Base-by-base conservation (phyloP, 2,888 invertebrate genomes). In the Cactoblastis cactorum region DNA sequence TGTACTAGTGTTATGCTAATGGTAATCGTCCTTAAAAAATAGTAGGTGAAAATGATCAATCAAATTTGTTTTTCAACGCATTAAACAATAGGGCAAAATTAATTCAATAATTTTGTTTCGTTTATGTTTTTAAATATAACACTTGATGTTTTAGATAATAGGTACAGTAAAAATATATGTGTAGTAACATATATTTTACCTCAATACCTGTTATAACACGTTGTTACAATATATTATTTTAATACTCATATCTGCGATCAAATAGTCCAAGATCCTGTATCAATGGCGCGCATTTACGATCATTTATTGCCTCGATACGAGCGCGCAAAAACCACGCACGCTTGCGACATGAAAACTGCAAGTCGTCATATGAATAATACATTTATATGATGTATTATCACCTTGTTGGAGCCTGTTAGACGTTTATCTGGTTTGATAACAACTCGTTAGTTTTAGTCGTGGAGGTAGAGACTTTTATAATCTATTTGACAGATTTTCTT, bases 281-380 rank as follows among this genome's bases (percentile, higher is more conserved):
- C 63, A 59, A 69, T 70, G 63, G 62, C 60, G 62, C 58, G 62
- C 59, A 69, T 72, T 75, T 74, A 76, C 70, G 70, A 75, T 72
- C 69, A 67, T 71, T 76, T 75, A 74, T 71, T 71, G 66, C 66
- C 56, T 53, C 53, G 68, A 67, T 71, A 69, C 71, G 74, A 77
- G 53, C 59, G 49, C 72, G 74, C 82, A 83, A 80, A 81, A 81
- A 77, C 56, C 56, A 51, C 53, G 53, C 58, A 53, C 59, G 59
- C 66, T 83, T 83, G 69, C 83, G 69, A 83, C 82, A 83, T 80
- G 76, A 71, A 80, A 79, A 77, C 75, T 73, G 68, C 74, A 70
- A 74, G 77, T 80, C 74, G 72, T 77, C 73, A 63, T 67, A 84
- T 86, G 80, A 84, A 86, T 85, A 79, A 85, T 71, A 79, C 79